Evolutionary conservation across 2,888 invertebrate species (phyloP).

Genomic region (Chironomus riparius): DNA sequence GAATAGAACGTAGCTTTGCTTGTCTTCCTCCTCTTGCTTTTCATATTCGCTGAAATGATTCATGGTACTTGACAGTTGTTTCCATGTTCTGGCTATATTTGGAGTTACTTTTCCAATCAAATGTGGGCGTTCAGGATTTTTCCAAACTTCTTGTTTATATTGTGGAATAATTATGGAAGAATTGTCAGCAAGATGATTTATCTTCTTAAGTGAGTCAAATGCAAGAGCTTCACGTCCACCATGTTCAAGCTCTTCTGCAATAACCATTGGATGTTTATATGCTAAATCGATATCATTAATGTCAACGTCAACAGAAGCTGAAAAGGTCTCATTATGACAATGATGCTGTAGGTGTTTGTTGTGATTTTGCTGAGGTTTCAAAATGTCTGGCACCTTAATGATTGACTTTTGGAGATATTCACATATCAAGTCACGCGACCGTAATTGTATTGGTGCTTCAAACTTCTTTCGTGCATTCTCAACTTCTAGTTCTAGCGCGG

Average conservation of each 20-base stretch:
- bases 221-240: slow-evolving; percentile 20
- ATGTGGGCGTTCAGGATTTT: neutral
- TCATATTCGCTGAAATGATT: slow-evolving; percentile 11
- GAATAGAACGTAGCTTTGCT: slow-evolving; percentile 28
- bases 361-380: neutral
- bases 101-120: slow-evolving; percentile 31
- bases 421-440: slow-evolving; percentile 30
- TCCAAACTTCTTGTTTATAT: neutral
- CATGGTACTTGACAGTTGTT: slow-evolving; percentile 28
- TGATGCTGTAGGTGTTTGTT: neutral
- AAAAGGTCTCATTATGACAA: neutral
- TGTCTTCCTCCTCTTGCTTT: slow-evolving; percentile 4
- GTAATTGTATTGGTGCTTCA: neutral
- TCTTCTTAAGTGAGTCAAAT: neutral
- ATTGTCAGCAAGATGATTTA: neutral
- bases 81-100: slow-evolving; percentile 31
- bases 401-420: slow-evolving; percentile 30
- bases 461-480: neutral
- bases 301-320: neutral
- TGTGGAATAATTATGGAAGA: slow-evolving; percentile 19
- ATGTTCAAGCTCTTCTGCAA: slow-evolving; percentile 37
- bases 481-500: neutral
- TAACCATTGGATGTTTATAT: slow-evolving; percentile 41
- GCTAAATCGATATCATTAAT: slow-evolving; percentile 33
- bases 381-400: slow-evolving; percentile 28